Conservation (phyloP, 2,888 invertebrate species). For the Calameuta filiformis region DNA sequence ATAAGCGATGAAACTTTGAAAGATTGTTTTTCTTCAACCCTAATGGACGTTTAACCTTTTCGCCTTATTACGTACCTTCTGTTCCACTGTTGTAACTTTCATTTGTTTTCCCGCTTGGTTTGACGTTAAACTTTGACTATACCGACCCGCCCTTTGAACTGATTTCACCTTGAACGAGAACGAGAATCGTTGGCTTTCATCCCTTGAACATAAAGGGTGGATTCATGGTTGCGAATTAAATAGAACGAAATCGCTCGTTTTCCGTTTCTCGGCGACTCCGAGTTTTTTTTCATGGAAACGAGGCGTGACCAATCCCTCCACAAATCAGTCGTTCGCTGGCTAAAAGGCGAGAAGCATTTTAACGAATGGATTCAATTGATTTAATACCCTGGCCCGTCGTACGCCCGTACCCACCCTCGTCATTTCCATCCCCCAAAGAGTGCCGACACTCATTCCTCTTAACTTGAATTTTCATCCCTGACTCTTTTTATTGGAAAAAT, state of each 20-base stretch:
- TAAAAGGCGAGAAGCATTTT: slow-evolving; percentile 15
- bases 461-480: neutral
- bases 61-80: neutral
- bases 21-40: too few relatives aligned
- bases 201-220: neutral
- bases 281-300: slow-evolving; percentile 3
- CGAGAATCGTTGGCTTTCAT: neutral
- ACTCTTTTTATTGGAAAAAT: neutral
- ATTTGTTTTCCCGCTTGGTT: neutral
- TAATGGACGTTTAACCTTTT: neutral
- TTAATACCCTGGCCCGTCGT: slow-evolving; percentile 6
- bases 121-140: neutral
- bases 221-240: neutral
- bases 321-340: slow-evolving; percentile 25
- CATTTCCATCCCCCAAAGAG: neutral
- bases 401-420: too few relatives aligned
- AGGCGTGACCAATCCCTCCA: slow-evolving; percentile 25
- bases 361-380: slow-evolving; percentile 24
- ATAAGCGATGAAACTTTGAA: neutral
- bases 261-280: slow-evolving; percentile 6
- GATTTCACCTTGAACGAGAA: neutral
- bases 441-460: neutral
- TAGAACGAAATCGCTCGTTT: slow-evolving; percentile 12
- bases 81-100: neutral
- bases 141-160: neutral